A percentile compares a stretch with the other conserved stretches of the same genome.
Conservation (phyloP, 2,888 invertebrate genomes). For the Leptinotarsa haldemani region DNA sequence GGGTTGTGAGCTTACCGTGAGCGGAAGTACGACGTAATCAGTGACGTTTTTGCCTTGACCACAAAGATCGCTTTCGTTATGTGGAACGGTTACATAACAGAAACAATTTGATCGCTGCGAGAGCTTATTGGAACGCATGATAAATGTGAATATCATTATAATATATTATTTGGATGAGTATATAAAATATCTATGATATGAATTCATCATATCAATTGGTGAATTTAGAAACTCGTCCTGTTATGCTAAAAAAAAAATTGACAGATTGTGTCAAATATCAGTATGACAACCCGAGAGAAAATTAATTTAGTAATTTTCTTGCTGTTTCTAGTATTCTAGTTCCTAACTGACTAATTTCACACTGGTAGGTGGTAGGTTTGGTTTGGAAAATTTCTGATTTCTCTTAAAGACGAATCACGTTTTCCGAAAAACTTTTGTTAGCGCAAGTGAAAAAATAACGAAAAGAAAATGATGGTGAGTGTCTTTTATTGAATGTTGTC, state of each 20-base stretch:
- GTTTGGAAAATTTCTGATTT: too few relatives aligned
- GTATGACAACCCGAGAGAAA: too few relatives aligned
- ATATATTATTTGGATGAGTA: too few relatives aligned
- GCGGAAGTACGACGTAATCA: not conserved
- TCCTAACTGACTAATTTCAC: not conserved
- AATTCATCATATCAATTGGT: too few relatives aligned
- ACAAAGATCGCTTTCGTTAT: not conserved
- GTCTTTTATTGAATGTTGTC: not conserved
- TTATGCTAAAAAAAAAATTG: too few relatives aligned
- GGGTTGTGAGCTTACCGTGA: not conserved
- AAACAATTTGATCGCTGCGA: too few relatives aligned
- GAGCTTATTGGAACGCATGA: too few relatives aligned
- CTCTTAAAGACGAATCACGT: not conserved
- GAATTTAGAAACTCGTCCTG: too few relatives aligned
- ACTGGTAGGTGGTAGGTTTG: not conserved
- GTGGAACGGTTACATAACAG: not conserved
- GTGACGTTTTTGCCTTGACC: not conserved
- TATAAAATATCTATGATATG: too few relatives aligned
- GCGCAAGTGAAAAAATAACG: not conserved
- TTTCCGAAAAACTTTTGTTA: not conserved
- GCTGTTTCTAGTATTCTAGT: not conserved
- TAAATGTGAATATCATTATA: too few relatives aligned
- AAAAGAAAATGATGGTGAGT: conserved; percentile 45
- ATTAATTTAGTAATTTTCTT: too few relatives aligned
- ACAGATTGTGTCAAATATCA: too few relatives aligned